These are phyloP conservation scores for Pygoscelis adeliae DNA, from an alignment of 2,113 vertebrate species.

Conservation along the genomic window DNA sequence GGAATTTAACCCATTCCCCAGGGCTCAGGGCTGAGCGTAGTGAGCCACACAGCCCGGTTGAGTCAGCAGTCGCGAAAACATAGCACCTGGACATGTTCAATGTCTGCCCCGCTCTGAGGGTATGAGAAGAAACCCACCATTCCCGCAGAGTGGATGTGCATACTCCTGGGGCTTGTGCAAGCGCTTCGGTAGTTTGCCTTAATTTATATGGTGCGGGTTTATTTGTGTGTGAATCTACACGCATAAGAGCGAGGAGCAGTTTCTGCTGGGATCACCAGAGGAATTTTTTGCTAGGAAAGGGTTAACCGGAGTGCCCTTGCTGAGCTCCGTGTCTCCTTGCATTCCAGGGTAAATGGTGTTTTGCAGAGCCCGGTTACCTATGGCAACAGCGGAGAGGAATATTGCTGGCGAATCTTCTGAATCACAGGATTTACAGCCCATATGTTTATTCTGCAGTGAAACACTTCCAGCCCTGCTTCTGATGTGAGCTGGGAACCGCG, in stretches of 20 bases:
- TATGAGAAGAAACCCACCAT: accelerated
- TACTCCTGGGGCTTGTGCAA: accelerated
- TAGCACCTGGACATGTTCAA: background rate
- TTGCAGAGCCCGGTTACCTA: slow-evolving; percentile 80
- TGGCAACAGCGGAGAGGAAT: slow-evolving; percentile 79
- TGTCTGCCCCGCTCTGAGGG: accelerated
- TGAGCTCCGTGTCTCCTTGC: slow-evolving; percentile 72
- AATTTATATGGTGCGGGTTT: accelerated
- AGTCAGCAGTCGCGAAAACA: background rate
- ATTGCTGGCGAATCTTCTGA: slow-evolving; percentile 75
- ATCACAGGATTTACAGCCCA: slow-evolving; percentile 73
- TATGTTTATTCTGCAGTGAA: slow-evolving; percentile 75
- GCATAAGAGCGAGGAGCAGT: background rate
- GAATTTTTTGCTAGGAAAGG: slow-evolving; percentile 36
- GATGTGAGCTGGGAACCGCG: slow-evolving; percentile 39
- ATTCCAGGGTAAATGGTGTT: slow-evolving; percentile 85
- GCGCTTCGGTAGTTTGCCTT: background rate
- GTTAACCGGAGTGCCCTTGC: slow-evolving; percentile 79
- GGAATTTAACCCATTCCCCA: background rate
- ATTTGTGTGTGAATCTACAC: background rate
- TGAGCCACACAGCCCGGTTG: background rate
- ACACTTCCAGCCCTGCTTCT: slow-evolving; percentile 54
- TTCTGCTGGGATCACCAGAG: background rate
- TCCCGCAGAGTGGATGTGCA: accelerated
- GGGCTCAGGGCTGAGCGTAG: background rate